Base-by-base conservation (phyloP, 2,797 vertebrate genomes). In the Chlorospingus semifuscus region DNA sequence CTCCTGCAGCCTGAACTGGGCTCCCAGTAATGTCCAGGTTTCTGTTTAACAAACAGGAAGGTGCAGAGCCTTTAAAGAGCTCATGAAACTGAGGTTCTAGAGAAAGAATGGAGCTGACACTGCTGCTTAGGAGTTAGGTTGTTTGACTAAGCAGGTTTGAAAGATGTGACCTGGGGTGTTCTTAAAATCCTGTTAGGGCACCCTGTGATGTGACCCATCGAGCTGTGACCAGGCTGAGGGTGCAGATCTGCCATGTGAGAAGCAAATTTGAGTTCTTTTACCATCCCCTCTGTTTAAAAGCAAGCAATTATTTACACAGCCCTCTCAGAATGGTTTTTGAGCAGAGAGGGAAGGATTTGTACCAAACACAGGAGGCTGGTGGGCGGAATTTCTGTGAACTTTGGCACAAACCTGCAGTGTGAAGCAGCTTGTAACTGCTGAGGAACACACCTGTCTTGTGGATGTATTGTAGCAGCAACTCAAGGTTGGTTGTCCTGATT, bases 71-170 rank as follows among this genome's bases (percentile, higher is more conserved):
- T 77, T 52, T n/a, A 34, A 64, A 77, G 68, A 90, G 71, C 24
- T 86, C 47, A 57, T 86, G 42, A 93, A 92, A 50, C 30, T 46
- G 91, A 63, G 79, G 3, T 68, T 64, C 22, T 60, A 9, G 66
- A 46, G 83, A 61, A 53, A 69, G 42, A 75, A 24, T 30, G 61
- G 68, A 15, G 3, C 57, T 70, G 91, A 18, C 75, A 53, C 66
- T 19, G 86, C 53, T 90, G 66, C 83, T 84, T 63, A 65, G 41
- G 36, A 84, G 76, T 76, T 24, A 9, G 0, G 12, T 44, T 46
- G 34, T 77, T 70, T 82, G 70, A 39, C 49, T 94, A 41, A 95
- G 85, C 34, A 81, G 91, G 57, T 88, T 92, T 92, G 92, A 86
- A 78, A 75, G 69, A 32, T 47, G 70, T 92, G 78, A 71, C 93